Percentiles rank a stretch among this genome's conserved stretches.
These are phyloP conservation scores for Tetropium fuscum DNA, from an alignment of 2,888 invertebrate genomes.

Conservation along the genomic window DNA sequence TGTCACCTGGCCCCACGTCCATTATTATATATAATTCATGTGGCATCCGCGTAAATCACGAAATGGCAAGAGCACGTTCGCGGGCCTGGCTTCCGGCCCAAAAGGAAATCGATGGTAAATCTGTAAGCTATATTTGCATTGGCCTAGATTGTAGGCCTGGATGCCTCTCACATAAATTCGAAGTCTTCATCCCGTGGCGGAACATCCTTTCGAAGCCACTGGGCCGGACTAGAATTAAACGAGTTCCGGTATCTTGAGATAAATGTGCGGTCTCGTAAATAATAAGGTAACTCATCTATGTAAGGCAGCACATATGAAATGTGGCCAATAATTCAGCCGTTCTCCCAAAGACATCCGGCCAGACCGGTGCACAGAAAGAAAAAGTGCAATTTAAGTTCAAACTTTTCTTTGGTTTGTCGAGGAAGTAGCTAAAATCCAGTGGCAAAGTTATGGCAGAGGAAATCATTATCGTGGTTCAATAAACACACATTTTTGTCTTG, in stretches of 20 bases:
- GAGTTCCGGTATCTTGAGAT: conserved; percentile 55
- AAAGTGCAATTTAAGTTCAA: conserved; percentile 31
- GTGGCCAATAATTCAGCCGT: conserved; percentile 45
- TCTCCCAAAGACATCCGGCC: conserved; percentile 27
- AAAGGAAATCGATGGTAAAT: conserved; percentile 49
- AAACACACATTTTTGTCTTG: no score
- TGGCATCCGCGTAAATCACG: no score
- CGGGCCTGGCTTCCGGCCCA: not conserved
- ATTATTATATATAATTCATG: no score
- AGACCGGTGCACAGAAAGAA: conserved; percentile 14
- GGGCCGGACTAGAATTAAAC: conserved; percentile 55
- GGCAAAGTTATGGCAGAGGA: no score
- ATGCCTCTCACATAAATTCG: conserved; percentile 52
- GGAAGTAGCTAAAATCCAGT: no score
- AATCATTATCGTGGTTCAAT: no score
- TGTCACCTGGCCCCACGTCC: no score
- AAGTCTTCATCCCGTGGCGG: conserved; percentile 51
- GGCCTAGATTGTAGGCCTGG: conserved; percentile 52
- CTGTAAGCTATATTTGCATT: conserved; percentile 52
- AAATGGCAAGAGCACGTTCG: no score
- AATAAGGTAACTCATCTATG: conserved; percentile 53
- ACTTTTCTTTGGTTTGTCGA: conserved; percentile 30
- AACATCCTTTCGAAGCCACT: conserved; percentile 53
- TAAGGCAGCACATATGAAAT: conserved; percentile 52
- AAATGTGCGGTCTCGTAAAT: conserved; percentile 52